These are phyloP conservation scores for Hemithea aestivaria DNA, from an alignment of 2,888 invertebrate species.

Conservation along the genomic window DNA sequence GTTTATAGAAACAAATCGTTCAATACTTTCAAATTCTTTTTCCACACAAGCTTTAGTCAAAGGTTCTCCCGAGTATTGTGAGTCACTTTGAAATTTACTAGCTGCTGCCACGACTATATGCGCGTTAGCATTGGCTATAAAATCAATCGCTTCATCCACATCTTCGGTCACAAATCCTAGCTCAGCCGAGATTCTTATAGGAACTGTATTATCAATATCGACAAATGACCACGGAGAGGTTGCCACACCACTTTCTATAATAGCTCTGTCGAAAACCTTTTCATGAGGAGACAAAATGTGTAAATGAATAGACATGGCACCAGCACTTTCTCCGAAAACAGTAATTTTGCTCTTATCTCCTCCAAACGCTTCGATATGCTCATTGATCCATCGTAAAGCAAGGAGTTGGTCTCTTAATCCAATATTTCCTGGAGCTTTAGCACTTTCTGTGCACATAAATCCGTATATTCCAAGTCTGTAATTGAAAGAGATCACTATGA, in stretches of 20 bases:
- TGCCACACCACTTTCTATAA: constrained; percentile 23
- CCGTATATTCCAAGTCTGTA: constrained; percentile 41
- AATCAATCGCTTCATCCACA: constrained; percentile 17
- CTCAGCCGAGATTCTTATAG: constrained; percentile 4
- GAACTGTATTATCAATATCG: constrained; percentile 5
- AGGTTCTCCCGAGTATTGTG: constrained; percentile 7
- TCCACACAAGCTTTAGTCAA: constrained; percentile 21
- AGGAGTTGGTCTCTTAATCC: constrained; percentile 39
- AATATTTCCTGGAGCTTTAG: constrained; percentile 38
- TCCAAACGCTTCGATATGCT: constrained; percentile 40
- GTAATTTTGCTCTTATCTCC: constrained; percentile 37
- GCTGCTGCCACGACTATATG: constrained; percentile 4
- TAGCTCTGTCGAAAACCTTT: constrained; percentile 31
- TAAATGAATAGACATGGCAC: constrained; percentile 31
- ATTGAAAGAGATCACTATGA: constrained; percentile 36
- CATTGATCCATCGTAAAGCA: constrained; percentile 38
- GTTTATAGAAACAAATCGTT: constrained; percentile 14
- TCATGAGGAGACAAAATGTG: constrained; percentile 31
- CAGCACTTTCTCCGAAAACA: constrained; percentile 38
- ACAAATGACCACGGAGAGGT: constrained; percentile 8
- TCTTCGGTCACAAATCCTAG: constrained; percentile 17
- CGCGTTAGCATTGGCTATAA: constrained; percentile 13
- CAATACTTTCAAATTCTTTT: constrained; percentile 17
- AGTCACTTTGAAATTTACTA: constrained; percentile 1
- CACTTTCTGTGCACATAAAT: constrained; percentile 37